These are phyloP conservation scores for Odontocolon sp. DNA, from an alignment of 2,888 invertebrate species.

Conservation along the genomic window DNA sequence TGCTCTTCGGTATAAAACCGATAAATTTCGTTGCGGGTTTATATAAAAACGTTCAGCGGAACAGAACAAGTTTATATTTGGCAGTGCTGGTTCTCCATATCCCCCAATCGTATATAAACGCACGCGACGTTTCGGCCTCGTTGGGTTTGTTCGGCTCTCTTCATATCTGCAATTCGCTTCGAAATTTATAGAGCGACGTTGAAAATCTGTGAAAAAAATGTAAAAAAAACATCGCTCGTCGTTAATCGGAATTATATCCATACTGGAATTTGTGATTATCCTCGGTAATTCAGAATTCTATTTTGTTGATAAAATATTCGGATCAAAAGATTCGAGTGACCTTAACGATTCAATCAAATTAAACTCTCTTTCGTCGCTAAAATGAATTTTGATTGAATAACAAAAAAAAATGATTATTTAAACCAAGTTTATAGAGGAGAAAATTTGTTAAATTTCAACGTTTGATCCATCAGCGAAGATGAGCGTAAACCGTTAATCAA, in stretches of 20 bases:
- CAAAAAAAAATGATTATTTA: background rate
- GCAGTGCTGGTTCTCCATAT: slow-evolving; percentile 15
- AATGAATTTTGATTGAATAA: too few species aligned
- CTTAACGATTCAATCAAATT: too few species aligned
- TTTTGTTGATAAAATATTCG: too few species aligned
- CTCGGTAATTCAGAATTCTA: too few species aligned
- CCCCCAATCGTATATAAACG: slow-evolving; percentile 10
- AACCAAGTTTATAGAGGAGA: background rate
- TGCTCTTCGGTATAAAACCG: slow-evolving; percentile 46
- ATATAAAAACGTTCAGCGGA: slow-evolving; percentile 37
- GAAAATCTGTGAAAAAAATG: slow-evolving; percentile 31
- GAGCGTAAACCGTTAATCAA: background rate
- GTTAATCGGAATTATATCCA: too few species aligned
- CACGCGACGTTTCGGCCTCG: slow-evolving; percentile 20
- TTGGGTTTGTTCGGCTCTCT: slow-evolving; percentile 30
- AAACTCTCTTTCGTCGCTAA: too few species aligned
- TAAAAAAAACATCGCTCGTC: slow-evolving; percentile 2
- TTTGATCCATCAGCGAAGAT: background rate
- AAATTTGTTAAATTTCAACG: background rate
- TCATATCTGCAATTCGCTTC: slow-evolving; percentile 32
- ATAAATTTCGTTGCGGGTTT: slow-evolving; percentile 46
- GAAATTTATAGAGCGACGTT: slow-evolving; percentile 33
- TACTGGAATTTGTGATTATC: too few species aligned
- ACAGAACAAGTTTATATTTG: slow-evolving; percentile 52
- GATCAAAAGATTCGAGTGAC: too few species aligned